phyloP scores from a whole-genome alignment of 2,888 invertebrate species.

The Hydroisotoma schaefferi region DNA sequence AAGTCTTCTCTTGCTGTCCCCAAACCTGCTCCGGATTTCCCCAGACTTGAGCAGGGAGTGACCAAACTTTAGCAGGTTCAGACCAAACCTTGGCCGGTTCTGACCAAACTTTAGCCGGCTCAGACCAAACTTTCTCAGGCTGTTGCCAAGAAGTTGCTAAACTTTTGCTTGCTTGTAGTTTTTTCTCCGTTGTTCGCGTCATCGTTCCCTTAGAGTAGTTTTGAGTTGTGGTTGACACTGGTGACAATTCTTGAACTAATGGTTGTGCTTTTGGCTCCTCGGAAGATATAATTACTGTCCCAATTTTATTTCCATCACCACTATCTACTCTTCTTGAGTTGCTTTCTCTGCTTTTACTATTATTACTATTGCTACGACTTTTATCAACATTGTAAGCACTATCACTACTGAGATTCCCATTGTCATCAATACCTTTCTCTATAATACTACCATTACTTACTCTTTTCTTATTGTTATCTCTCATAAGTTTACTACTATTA shows the following conservation, averaged over 20 bases:
- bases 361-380: too few relatives aligned
- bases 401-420: too few relatives aligned
- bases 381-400: too few relatives aligned
- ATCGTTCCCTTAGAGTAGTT: too few relatives aligned
- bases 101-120: conserved; percentile 53
- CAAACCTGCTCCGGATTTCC: conserved; percentile 57
- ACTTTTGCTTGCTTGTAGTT: conserved; percentile 12
- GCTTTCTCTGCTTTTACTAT: too few relatives aligned
- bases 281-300: too few relatives aligned
- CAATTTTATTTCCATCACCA: too few relatives aligned
- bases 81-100: conserved; percentile 60
- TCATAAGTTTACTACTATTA: too few relatives aligned
- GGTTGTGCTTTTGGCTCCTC: not conserved
- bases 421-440: too few relatives aligned
- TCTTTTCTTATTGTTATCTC: too few relatives aligned
- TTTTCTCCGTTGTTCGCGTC: not conserved
- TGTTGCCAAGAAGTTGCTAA: conserved; percentile 38
- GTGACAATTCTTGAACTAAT: not conserved
- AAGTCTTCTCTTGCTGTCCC: conserved; percentile 52
- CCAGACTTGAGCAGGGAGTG: conserved; percentile 53
- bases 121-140: conserved; percentile 50
- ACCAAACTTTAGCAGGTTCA: conserved; percentile 56
- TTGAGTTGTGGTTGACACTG: not conserved
- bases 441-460: too few relatives aligned
- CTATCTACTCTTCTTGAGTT: too few relatives aligned